Evolutionary conservation across 2,797 vertebrate genomes (phyloP), one percentile per base, ranked within the genome.

Genomic region (Aphelocoma californica): DNA sequence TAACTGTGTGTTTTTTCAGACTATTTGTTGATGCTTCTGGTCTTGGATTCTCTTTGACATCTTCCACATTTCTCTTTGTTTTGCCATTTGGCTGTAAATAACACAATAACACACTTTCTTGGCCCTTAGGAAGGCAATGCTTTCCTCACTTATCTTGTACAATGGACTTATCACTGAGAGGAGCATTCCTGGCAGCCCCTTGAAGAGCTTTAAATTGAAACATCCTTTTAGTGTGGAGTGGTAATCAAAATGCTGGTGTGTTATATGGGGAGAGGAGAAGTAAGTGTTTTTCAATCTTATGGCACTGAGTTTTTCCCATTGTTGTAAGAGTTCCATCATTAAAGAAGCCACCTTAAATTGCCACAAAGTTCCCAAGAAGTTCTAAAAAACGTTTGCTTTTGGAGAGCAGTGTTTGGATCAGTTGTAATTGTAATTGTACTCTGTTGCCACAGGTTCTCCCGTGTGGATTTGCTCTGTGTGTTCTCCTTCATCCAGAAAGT

Each of bases 191-290:
- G 92, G 84, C 70, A 95, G 69, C 36, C 74, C 72, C 50, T 44
- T 91, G 91, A 93, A 91, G 79, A 84, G 74, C 86, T 77, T 84
- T 88, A 97, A 95, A 95, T 86, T 92, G 95, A 92, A 96, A 91
- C 64, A 77, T 88, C 86, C 74, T 88, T 94, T 83, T 67, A 86
- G 81, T 45, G 69, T 36, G 79, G 82, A 90, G 70, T 69, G 53
- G 85, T 92, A 89, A 93, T 93, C 93, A 95, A 86, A 94, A 92
- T 81, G 86, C 58, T 90, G 66, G 53, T 88, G 84, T 91, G 90
- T 62, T 85, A 38, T 42, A 78, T 34, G 58, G 64, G 64, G 57
- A 87, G 84, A 92, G 56, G 54, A 75, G 65, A 92, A 84, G 62
- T 25, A 79, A 91, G 18, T 5, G 10, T 90, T 92, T 91, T 78